Base-by-base conservation (phyloP, 2,797 vertebrate genomes). In the Hoplostethus mediterraneus region DNA sequence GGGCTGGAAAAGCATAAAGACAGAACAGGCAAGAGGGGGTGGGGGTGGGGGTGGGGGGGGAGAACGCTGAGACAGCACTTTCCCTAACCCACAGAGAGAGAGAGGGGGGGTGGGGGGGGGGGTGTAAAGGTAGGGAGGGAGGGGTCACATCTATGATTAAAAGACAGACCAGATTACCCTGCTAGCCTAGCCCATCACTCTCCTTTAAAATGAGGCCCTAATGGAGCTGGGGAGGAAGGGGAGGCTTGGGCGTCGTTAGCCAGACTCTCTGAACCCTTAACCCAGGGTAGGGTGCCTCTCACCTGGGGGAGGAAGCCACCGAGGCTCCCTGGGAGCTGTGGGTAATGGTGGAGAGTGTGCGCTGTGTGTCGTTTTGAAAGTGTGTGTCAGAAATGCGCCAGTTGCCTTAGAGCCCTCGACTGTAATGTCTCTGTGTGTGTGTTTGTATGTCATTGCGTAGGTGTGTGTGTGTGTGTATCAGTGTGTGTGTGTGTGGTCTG, bases 1-100 rank as follows among this genome's bases (percentile, higher is more conserved):
- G 88, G 89, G 77, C 90, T 93, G 92, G 89, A 93, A 90, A 93
- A 93, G 88, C 82, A 90, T 90, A 89, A 94, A 93, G 90, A 88
- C 73, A 67, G 79, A 85, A 66, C 67, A 64, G 73, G 67, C 73
- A 70, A 44, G 44, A 71, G 77, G 62, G 77, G 13, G 73, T 51
- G 6, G 8, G 5, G 47, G 48, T 51, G 6, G 8, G 5, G 47
- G 48, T 33, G 54, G 6, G 8, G 5, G 47, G 48, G 53, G 75
- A 74, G 57, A 80, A 72, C 1, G 90, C 94, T 94, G 94, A 94
- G 75, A 60, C 87, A 90, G 93, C 93, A 90, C 71, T 93, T 94
- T 91, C 79, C 61, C 64, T 70, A 83, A 69, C 75, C 81, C 79
- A 77, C 77, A 87, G 58, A 89, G 67, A 56, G 74, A 84, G 74